Evolutionary conservation across 2,797 vertebrate species (phyloP).

Genomic region (Astyanax mexicanus): DNA sequence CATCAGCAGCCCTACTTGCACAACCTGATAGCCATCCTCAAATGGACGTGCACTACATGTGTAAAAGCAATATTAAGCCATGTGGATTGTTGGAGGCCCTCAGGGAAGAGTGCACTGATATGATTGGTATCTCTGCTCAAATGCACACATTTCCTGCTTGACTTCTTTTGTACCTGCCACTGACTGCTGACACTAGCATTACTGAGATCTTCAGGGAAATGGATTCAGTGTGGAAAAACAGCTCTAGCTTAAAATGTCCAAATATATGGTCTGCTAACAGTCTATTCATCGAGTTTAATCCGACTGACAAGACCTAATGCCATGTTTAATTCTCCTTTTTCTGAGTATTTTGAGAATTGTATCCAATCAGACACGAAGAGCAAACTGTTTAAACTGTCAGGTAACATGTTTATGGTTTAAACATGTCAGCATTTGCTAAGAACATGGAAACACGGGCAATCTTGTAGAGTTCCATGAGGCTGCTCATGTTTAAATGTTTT

Average conservation of each 20-base stretch:
- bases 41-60: constrained; percentile 9
- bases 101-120: constrained; percentile 27
- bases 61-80: constrained; percentile 31
- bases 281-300: too few relatives aligned
- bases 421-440: not conserved
- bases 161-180: constrained; percentile 35
- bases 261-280: too few relatives aligned
- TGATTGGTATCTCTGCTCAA: constrained; percentile 49
- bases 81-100: constrained; percentile 29
- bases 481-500: constrained; percentile 20
- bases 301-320: too few relatives aligned
- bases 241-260: constrained; percentile 28
- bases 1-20: not conserved
- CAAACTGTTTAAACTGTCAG: not conserved
- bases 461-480: constrained; percentile 15
- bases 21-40: constrained; percentile 14
- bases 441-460: constrained; percentile 3
- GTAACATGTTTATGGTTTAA: not conserved
- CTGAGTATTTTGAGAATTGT: not conserved
- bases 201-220: constrained; percentile 37
- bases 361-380: not conserved
- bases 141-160: constrained; percentile 43
- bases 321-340: too few relatives aligned
- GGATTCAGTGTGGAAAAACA: not conserved
- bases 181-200: constrained; percentile 44